phyloP scores from a whole-genome alignment of 1,140 invertebrate species.

The Brachionus angularis region DNA sequence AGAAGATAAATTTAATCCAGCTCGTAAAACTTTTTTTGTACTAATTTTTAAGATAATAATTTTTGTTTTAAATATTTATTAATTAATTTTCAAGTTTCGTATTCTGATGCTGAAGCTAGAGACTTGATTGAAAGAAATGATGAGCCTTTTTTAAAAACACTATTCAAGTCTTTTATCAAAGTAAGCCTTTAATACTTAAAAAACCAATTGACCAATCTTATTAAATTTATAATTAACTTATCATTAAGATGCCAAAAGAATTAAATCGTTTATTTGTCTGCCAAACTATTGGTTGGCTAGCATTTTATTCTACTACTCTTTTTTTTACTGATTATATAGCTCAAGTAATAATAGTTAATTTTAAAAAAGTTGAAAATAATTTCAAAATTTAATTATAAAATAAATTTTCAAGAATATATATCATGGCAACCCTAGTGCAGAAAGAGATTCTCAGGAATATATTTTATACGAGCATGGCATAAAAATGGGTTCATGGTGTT shows the following conservation, averaged over 20 bases:
- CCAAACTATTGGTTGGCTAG: constrained; percentile 36
- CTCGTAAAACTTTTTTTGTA: too few relatives aligned
- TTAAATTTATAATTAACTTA: neutral
- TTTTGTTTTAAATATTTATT: too few relatives aligned
- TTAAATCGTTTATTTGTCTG: constrained; percentile 11
- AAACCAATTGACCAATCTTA: too few relatives aligned
- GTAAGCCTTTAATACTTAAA: neutral
- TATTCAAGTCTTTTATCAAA: constrained; percentile 13
- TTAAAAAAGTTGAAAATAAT: neutral
- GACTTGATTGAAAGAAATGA: neutral
- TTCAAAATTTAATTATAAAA: neutral
- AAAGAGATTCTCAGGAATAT: neutral
- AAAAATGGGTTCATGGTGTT: constrained; percentile 43
- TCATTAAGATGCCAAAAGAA: constrained; percentile 4
- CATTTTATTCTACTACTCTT: constrained; percentile 26
- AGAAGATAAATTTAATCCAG: neutral
- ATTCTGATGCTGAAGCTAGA: too few relatives aligned
- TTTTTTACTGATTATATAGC: constrained; percentile 43
- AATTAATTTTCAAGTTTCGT: too few relatives aligned
- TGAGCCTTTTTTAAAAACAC: constrained; percentile 4
- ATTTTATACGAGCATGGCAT: constrained; percentile 22
- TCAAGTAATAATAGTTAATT: neutral
- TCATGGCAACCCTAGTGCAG: constrained; percentile 2
- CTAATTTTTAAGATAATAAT: too few relatives aligned
- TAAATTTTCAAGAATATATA: constrained; percentile 15